Evolutionary conservation across 35 echinoderm and acorn worm genomes (phyloP), one percentile per base, ranked within the genome.

Genomic region (Apostichopus japonicus): DNA sequence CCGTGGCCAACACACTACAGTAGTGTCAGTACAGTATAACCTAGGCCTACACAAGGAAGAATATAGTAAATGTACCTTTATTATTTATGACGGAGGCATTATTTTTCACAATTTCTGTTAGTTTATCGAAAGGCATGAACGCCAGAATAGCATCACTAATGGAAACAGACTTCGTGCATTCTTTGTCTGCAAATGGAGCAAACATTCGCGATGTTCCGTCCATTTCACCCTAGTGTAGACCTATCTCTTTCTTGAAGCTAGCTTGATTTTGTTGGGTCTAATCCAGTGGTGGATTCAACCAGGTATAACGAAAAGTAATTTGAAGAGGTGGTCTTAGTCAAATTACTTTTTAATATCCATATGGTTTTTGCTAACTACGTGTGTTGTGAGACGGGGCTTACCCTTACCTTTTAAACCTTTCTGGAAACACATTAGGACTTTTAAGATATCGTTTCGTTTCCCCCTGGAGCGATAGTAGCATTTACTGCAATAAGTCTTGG

Each of bases 181-280:
- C 5, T 59, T 84, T 84, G 21, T 84, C 55, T 23, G 81, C 81
- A 57, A 84, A 84, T 58, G 81, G 81, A 57, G 81, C 81, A 51
- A 84, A 84, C 81, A 84, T 84, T 84, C 54, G 54, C 17, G 81
- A 22, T 9, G 55, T 54, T 57, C 81, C 81, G 53, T 84, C 81
- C 81, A 84, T 84, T 6, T 80, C 51, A 19, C 7, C 22, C 6
- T 21, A 65, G 21, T 1, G 17, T 44, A 44, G 33, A 44, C 33
- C 2, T 44, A 21, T 2, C 13, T 61, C 57, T 61, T 4, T 61
- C 57, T 19, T 75, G 71, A 23, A 73, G n/a, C 70, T 75, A 19
- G 15, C 33, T 44, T 44, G 33, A 44, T 75, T 19, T 19, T 4
- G 0, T 7, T 75, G 6, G 17, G n/a, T 19, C 16, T 75, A 6